A percentile compares a stretch with the other conserved stretches of the same genome.
Evolutionary conservation across 2,797 vertebrate species (phyloP).

Genomic region (Enteromius thamalakanensis): DNA sequence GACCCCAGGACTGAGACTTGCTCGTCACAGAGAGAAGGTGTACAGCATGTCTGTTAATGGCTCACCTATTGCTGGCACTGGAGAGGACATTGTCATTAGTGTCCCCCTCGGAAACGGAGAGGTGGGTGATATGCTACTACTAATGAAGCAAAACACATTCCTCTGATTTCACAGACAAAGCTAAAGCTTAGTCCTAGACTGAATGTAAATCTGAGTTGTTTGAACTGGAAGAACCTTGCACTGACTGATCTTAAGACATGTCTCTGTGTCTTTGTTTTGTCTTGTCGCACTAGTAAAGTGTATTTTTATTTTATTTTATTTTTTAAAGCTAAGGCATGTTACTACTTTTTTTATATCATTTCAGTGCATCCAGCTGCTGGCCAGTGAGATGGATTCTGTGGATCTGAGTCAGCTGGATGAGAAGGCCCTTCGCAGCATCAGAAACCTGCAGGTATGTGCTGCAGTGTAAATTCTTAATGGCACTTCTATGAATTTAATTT

Average conservation of each 20-base stretch:
- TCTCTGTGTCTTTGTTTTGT: too few species aligned
- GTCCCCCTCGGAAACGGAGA: slow-evolving; percentile 80
- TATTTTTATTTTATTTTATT: too few species aligned
- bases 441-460: slow-evolving; percentile 71
- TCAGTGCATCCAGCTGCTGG: slow-evolving; percentile 80
- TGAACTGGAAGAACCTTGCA: too few species aligned
- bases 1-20: slow-evolving; percentile 75
- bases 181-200: too few species aligned
- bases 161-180: too few species aligned
- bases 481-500: not conserved
- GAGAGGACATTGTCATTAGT: slow-evolving; percentile 75
- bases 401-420: slow-evolving; percentile 77
- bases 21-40: slow-evolving; percentile 79
- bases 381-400: slow-evolving; percentile 79
- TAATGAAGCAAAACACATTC: not conserved
- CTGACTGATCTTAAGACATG: too few species aligned
- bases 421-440: slow-evolving; percentile 71
- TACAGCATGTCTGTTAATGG: slow-evolving; percentile 83
- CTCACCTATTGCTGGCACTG: slow-evolving; percentile 73
- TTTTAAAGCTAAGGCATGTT: too few species aligned
- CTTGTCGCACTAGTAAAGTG: too few species aligned
- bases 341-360: slow-evolving; percentile 19
- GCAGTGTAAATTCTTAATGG: not conserved
- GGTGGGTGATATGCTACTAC: slow-evolving; percentile 62
- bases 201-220: too few species aligned